Evolutionary conservation across 37 sponge, comb jelly and placozoan species (phyloP).

Genomic region (Agelas oroides): DNA sequence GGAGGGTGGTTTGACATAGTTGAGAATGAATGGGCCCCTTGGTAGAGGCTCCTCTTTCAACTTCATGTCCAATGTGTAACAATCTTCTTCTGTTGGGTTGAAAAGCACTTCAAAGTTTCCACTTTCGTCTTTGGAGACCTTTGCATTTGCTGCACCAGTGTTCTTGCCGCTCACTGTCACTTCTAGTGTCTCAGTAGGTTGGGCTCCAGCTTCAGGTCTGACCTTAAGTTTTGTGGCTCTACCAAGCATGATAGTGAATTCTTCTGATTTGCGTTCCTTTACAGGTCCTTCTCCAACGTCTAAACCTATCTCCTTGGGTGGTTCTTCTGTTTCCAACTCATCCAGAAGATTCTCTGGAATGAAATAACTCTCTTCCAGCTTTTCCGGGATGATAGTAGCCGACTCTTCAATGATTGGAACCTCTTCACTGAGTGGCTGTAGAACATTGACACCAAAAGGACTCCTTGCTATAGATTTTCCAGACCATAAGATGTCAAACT

Average conservation of each 20-base stretch:
- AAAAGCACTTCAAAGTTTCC: constrained; percentile 53
- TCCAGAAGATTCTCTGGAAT: too few species aligned
- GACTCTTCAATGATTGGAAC: constrained; percentile 8
- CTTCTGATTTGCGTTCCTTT: background rate
- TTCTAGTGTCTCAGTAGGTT: background rate
- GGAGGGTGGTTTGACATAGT: constrained; percentile 23
- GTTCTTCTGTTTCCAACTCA: too few species aligned
- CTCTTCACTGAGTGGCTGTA: constrained; percentile 1
- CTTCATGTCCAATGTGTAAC: constrained; percentile 35
- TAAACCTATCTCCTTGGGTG: constrained; percentile 12
- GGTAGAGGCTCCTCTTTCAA: constrained; percentile 47
- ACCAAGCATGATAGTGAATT: background rate
- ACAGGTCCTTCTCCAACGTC: constrained; percentile 54
- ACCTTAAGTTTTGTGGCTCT: constrained; percentile 24
- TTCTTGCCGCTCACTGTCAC: constrained; percentile 12
- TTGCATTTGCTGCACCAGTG: constrained; percentile 4
- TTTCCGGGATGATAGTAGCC: constrained; percentile 29
- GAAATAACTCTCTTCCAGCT: too few species aligned
- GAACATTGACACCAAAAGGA: constrained; percentile 47
- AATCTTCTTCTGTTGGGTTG: constrained; percentile 38
- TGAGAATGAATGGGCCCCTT: constrained; percentile 49
- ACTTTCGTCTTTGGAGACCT: background rate
- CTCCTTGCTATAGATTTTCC: constrained; percentile 41
- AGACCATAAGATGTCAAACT: constrained; percentile 39
- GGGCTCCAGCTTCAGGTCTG: background rate